These are phyloP conservation scores for Acleris sparsana DNA, from an alignment of 2,888 invertebrate species.

Conservation along the genomic window DNA sequence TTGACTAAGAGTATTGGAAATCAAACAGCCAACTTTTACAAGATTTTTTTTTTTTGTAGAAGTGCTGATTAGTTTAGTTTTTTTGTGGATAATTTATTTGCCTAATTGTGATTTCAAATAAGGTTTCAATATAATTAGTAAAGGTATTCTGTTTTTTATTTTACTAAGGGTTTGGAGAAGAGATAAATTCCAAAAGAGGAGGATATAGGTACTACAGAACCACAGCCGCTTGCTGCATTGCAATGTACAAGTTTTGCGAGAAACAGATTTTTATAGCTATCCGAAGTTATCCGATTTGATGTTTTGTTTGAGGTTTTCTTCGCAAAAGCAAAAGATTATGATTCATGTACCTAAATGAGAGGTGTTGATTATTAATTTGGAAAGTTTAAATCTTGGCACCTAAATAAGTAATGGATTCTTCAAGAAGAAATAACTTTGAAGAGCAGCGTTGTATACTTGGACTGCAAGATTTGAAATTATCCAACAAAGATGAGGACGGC, in stretches of 20 bases:
- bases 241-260: slow-evolving; percentile 6
- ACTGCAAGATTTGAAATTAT: slow-evolving; percentile 79
- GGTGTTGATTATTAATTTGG: slow-evolving; percentile 33
- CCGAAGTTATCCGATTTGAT: slow-evolving; percentile 38
- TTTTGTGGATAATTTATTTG: too few species aligned
- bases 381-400: slow-evolving; percentile 13
- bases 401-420: slow-evolving; percentile 64
- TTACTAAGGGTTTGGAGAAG: too few species aligned
- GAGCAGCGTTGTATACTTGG: slow-evolving; percentile 78
- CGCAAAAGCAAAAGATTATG: slow-evolving; percentile 55
- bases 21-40: too few species aligned
- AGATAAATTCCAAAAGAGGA: too few species aligned
- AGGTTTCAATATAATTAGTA: too few species aligned
- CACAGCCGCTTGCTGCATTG: neutral
- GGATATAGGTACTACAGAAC: too few species aligned
- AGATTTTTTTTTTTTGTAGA: too few species aligned
- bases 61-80: too few species aligned
- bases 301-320: slow-evolving; percentile 52
- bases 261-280: slow-evolving; percentile 36
- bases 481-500: slow-evolving; percentile 77
- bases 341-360: slow-evolving; percentile 54
- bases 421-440: slow-evolving; percentile 71
- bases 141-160: too few species aligned
- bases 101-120: too few species aligned
- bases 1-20: too few species aligned